These are phyloP conservation scores for Trichosurus vulpecula DNA, from an alignment of 2,797 vertebrate species.

Conservation along the genomic window DNA sequence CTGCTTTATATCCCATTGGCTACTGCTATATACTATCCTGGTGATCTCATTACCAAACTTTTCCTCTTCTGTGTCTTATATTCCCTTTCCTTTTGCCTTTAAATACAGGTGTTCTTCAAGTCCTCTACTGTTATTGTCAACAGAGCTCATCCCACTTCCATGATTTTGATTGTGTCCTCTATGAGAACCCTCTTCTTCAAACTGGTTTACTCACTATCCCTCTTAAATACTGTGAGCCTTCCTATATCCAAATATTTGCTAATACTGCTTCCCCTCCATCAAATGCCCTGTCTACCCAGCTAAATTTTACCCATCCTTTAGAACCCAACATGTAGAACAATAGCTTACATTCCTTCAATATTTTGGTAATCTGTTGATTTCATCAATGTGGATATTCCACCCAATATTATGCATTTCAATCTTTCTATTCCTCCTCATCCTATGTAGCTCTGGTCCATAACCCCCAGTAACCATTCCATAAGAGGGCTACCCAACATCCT, in stretches of 20 bases:
- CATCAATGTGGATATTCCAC: not conserved
- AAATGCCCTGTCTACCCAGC: not conserved
- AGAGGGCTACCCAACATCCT: not conserved
- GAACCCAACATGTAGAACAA: not conserved
- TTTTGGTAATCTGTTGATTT: not conserved
- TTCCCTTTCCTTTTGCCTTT: not conserved
- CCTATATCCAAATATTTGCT: not conserved
- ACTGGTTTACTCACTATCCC: not conserved
- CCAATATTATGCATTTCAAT: not conserved
- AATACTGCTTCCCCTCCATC: not conserved
- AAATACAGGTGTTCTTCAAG: not conserved
- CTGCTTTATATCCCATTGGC: not conserved
- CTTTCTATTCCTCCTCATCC: not conserved
- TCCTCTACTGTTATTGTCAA: not conserved
- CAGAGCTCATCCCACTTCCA: not conserved
- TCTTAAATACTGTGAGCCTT: not conserved
- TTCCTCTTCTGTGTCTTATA: not conserved
- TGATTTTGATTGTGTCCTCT: not conserved
- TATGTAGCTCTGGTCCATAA: not conserved
- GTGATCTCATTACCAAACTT: not conserved
- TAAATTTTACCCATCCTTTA: not conserved
- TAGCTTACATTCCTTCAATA: not conserved
- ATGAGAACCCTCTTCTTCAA: not conserved
- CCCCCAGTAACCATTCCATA: not conserved
- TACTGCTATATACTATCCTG: not conserved